These are phyloP conservation scores for Cephus spinipes DNA, from an alignment of 2,888 invertebrate genomes.

Conservation along the genomic window DNA sequence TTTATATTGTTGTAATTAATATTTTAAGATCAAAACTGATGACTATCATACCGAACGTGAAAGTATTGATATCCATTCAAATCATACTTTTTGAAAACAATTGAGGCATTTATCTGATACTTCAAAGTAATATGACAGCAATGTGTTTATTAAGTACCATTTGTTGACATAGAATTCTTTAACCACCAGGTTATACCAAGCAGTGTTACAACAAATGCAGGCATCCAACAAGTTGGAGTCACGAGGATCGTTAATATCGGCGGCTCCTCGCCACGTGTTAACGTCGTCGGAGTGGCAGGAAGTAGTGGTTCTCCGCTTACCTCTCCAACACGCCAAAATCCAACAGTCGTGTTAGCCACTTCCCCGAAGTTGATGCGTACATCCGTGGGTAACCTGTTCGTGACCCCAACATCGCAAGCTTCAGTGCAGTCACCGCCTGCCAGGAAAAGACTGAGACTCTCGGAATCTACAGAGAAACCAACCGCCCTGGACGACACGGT, in stretches of 20 bases:
- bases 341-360: slow-evolving; percentile 60
- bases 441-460: slow-evolving; percentile 67
- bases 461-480: slow-evolving; percentile 62
- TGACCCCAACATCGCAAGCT: slow-evolving; percentile 50
- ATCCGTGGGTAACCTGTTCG: slow-evolving; percentile 62
- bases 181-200: slow-evolving; percentile 56
- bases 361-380: slow-evolving; percentile 62
- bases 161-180: background rate
- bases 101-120: slow-evolving; percentile 65
- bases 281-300: slow-evolving; percentile 54
- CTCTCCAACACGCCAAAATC: slow-evolving; percentile 56
- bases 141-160: background rate
- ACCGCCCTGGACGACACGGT: slow-evolving; percentile 61
- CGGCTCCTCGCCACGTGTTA: slow-evolving; percentile 53
- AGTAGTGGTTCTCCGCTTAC: slow-evolving; percentile 52
- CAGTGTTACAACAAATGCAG: slow-evolving; percentile 55
- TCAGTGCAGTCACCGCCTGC: slow-evolving; percentile 62
- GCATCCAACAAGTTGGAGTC: slow-evolving; percentile 66
- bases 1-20: background rate
- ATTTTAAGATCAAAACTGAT: slow-evolving; percentile 29
- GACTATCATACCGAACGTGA: slow-evolving; percentile 46
- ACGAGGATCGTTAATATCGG: slow-evolving; percentile 69
- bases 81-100: slow-evolving; percentile 40
- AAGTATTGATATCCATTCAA: slow-evolving; percentile 45
- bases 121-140: background rate